Evolutionary conservation across 2,113 vertebrate species (phyloP).

Genomic region (Chaetops frenatus): DNA sequence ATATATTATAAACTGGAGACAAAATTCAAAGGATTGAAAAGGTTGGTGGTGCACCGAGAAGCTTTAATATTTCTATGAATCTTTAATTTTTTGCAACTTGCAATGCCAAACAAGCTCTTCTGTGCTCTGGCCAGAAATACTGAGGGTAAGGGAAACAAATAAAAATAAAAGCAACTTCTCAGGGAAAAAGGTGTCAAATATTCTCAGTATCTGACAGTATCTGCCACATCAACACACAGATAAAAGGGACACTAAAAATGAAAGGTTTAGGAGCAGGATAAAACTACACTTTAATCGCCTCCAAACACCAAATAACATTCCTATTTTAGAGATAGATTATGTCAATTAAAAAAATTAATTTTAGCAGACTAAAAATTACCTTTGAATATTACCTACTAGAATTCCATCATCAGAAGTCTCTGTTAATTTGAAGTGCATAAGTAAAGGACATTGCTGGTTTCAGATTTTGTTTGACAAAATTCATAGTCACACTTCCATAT

Average conservation of each 20-base stretch:
- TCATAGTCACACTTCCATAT: background rate
- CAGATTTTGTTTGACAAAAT: background rate
- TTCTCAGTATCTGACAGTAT: background rate
- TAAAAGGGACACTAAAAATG: background rate
- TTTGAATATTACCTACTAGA: background rate
- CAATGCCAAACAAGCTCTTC: background rate
- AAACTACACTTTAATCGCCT: background rate
- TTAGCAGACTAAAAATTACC: background rate
- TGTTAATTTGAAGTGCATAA: background rate
- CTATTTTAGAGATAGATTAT: background rate
- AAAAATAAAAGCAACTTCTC: background rate
- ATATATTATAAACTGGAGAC: background rate
- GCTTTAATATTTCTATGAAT: background rate
- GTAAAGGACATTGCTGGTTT: background rate
- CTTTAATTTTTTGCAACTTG: background rate
- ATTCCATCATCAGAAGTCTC: background rate
- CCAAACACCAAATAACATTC: background rate
- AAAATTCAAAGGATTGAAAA: background rate
- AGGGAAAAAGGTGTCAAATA: background rate
- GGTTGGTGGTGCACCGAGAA: background rate
- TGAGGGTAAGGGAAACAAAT: background rate
- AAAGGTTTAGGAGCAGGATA: background rate
- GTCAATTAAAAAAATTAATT: background rate
- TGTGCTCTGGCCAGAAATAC: background rate
- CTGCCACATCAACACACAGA: background rate